Conservation (phyloP, 2,888 invertebrate genomes). For the Schrankia costaestrigalis region DNA sequence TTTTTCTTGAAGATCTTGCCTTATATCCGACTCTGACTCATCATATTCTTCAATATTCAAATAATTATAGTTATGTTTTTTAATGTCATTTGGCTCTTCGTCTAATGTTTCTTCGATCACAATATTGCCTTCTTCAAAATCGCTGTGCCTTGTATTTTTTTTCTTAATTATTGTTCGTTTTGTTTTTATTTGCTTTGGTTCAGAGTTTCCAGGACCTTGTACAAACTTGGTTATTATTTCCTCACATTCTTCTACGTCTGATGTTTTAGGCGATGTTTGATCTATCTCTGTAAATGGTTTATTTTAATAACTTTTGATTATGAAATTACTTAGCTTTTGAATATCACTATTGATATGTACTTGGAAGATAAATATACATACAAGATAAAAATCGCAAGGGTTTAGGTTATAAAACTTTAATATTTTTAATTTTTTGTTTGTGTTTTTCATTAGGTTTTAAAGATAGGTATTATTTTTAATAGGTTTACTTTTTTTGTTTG, state of each 20-base stretch:
- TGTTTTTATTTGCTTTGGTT: slow-evolving; percentile 78
- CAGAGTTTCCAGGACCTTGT: slow-evolving; percentile 70
- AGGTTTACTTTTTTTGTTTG: no score
- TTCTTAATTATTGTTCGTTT: slow-evolving; percentile 79
- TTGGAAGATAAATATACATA: no score
- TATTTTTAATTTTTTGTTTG: no score
- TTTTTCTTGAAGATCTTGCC: slow-evolving; percentile 44
- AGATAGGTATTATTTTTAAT: no score
- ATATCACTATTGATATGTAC: no score
- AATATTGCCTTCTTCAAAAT: slow-evolving; percentile 59
- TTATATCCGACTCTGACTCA: slow-evolving; percentile 39
- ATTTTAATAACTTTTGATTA: no score
- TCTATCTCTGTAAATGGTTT: slow-evolving; percentile 27
- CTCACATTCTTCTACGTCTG: slow-evolving; percentile 78
- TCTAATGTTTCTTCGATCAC: slow-evolving; percentile 77
- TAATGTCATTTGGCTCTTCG: slow-evolving; percentile 38
- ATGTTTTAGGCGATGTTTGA: slow-evolving; percentile 53
- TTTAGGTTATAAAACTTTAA: no score
- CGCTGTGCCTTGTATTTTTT: slow-evolving; percentile 44
- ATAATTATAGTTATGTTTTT: slow-evolving; percentile 35
- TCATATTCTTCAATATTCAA: slow-evolving; percentile 68
- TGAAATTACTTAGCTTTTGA: no score
- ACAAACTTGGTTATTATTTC: slow-evolving; percentile 82
- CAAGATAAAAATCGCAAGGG: no score
- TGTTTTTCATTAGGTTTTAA: no score